Evolutionary conservation across 2,113 vertebrate genomes (phyloP).

Genomic region (Microtus montanus): DNA sequence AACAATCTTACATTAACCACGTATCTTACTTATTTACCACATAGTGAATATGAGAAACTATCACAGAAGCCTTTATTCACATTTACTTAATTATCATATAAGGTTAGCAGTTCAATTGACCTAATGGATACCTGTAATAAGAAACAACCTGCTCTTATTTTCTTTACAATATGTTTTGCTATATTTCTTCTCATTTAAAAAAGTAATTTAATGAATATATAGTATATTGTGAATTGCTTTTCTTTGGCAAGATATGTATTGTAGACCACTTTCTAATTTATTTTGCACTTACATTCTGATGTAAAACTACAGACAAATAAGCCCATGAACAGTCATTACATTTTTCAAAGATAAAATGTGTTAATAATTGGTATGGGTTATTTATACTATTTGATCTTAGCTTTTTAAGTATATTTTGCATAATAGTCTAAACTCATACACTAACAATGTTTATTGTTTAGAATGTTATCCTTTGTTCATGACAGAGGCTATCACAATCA

Average conservation of each 20-base stretch:
- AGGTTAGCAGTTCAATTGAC: background rate
- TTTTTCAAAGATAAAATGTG: background rate
- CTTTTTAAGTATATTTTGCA: background rate
- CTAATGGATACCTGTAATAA: background rate
- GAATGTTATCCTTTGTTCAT: background rate
- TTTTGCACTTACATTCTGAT: background rate
- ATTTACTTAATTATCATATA: background rate
- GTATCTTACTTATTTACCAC: background rate
- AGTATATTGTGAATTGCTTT: background rate
- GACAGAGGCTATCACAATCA: background rate
- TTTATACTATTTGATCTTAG: background rate
- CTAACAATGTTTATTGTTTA: background rate
- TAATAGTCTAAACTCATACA: background rate
- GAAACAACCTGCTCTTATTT: background rate
- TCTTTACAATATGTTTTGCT: background rate
- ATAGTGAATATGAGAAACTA: background rate
- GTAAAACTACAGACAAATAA: background rate
- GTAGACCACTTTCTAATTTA: background rate
- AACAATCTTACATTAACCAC: background rate
- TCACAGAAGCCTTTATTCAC: background rate
- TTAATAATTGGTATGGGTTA: background rate
- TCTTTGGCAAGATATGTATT: background rate
- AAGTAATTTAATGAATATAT: background rate
- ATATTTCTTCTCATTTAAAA: background rate
- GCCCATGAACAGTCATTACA: fast-evolving